Evolutionary conservation across 2,797 vertebrate species (phyloP).

Genomic region (Phataginus tetradactyla): DNA sequence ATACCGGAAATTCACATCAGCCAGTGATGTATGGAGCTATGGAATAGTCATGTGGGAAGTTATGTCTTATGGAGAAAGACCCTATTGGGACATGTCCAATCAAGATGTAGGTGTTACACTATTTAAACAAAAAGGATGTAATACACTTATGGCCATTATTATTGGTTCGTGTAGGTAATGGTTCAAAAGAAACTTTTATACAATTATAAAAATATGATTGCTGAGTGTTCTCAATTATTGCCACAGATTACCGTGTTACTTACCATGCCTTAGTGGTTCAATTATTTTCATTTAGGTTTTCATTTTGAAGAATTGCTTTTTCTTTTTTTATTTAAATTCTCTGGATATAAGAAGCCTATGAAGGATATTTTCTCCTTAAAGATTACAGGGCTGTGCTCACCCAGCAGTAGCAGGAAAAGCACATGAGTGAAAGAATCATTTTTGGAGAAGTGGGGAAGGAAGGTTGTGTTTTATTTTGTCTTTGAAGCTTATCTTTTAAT

Average conservation of each 20-base stretch:
- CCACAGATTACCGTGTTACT: not conserved
- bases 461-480: not conserved
- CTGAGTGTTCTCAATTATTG: not conserved
- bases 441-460: not conserved
- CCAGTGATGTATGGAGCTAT: slow-evolving; percentile 99
- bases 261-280: not conserved
- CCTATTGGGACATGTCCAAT: slow-evolving; percentile 99
- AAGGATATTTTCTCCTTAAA: not conserved
- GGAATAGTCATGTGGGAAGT: slow-evolving; percentile 99
- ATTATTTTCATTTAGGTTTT: slow-evolving; percentile 28
- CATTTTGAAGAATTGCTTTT: not conserved
- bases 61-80: slow-evolving; percentile 98
- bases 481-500: not conserved
- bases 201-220: not conserved
- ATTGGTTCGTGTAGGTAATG: not conserved
- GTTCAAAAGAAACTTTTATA: not conserved
- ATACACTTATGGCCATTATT: not conserved
- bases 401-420: not conserved
- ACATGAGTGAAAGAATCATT: not conserved
- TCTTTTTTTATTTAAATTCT: not conserved
- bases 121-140: not conserved
- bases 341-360: not conserved
- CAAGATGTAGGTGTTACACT: slow-evolving; percentile 94
- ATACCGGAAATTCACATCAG: slow-evolving; percentile 98
- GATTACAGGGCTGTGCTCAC: not conserved